Evolutionary conservation across 2,888 invertebrate genomes (phyloP).

Genomic region (Masnerella sp.): DNA sequence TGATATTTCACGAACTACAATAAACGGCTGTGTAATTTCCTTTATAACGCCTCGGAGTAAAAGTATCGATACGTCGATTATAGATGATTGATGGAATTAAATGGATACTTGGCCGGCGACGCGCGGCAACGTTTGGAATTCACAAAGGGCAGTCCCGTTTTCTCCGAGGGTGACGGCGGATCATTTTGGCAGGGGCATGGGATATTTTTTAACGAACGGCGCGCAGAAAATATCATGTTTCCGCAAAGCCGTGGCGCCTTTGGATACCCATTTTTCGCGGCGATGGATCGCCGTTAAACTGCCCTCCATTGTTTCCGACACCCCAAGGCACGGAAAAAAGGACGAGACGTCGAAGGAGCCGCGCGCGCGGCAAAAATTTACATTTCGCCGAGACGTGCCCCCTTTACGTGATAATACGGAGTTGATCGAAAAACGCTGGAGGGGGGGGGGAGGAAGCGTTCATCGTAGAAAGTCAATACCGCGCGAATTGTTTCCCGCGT

Average conservation of each 20-base stretch:
- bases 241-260: slow-evolving; percentile 67
- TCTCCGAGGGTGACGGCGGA: slow-evolving; percentile 60
- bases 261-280: slow-evolving; percentile 63
- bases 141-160: slow-evolving; percentile 56
- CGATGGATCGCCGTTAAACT: slow-evolving; percentile 70
- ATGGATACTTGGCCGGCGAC: slow-evolving; percentile 52
- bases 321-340: slow-evolving; percentile 61
- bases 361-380: slow-evolving; percentile 65
- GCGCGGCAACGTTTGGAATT: slow-evolving; percentile 57
- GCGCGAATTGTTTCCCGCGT: slow-evolving; percentile 56
- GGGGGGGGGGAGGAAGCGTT: slow-evolving; percentile 39
- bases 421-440: slow-evolving; percentile 51
- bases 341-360: slow-evolving; percentile 30
- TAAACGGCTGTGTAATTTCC: slow-evolving; percentile 53
- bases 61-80: slow-evolving; percentile 59
- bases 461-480: slow-evolving; percentile 59
- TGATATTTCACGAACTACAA: slow-evolving; percentile 45
- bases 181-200: slow-evolving; percentile 62
- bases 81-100: slow-evolving; percentile 61
- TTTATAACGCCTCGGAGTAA: slow-evolving; percentile 54
- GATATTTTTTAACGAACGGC: slow-evolving; percentile 72
- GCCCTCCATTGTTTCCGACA: slow-evolving; percentile 70
- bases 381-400: slow-evolving; percentile 64
- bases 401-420: slow-evolving; percentile 60
- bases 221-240: slow-evolving; percentile 71